phyloP scores from a whole-genome alignment of 1,140 invertebrate species.

The Pogonomyrmex californicus region DNA sequence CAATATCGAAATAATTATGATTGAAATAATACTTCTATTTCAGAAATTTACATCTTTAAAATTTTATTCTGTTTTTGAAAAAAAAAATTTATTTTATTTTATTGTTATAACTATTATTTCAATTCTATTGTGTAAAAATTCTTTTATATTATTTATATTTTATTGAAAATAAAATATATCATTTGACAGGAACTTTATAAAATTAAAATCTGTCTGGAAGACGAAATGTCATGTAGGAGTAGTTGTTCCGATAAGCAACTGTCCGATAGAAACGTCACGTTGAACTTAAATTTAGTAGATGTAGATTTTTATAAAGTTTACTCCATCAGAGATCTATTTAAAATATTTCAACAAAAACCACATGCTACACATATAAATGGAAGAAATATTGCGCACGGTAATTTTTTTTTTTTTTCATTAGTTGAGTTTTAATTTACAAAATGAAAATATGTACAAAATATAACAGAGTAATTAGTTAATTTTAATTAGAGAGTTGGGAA shows the following conservation, averaged over 20 bases:
- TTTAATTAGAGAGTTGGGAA: too few species aligned
- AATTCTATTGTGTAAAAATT: neutral
- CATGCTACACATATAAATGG: slow-evolving; percentile 88
- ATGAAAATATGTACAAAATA: too few species aligned
- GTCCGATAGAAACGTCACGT: neutral
- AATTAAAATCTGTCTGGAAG: slow-evolving; percentile 80
- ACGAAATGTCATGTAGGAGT: slow-evolving; percentile 76
- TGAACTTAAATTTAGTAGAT: slow-evolving; percentile 77
- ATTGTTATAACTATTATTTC: neutral
- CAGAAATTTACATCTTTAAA: neutral
- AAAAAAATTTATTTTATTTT: neutral
- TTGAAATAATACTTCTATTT: slow-evolving; percentile 1
- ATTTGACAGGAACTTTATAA: slow-evolving; percentile 81
- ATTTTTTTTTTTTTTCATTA: slow-evolving; percentile 25
- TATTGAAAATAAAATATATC: neutral
- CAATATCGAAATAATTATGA: slow-evolving; percentile 88
- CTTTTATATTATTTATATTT: neutral
- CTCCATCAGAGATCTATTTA: slow-evolving; percentile 87
- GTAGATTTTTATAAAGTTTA: slow-evolving; percentile 87
- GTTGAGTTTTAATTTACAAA: too few species aligned
- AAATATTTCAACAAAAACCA: slow-evolving; percentile 86
- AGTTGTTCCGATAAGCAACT: slow-evolving; percentile 66
- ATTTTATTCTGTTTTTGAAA: neutral
- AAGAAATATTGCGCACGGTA: slow-evolving; percentile 91
- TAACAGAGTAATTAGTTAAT: too few species aligned